Evolutionary conservation across 1,140 invertebrate species (phyloP).

Genomic region (Drosophila tristis): DNA sequence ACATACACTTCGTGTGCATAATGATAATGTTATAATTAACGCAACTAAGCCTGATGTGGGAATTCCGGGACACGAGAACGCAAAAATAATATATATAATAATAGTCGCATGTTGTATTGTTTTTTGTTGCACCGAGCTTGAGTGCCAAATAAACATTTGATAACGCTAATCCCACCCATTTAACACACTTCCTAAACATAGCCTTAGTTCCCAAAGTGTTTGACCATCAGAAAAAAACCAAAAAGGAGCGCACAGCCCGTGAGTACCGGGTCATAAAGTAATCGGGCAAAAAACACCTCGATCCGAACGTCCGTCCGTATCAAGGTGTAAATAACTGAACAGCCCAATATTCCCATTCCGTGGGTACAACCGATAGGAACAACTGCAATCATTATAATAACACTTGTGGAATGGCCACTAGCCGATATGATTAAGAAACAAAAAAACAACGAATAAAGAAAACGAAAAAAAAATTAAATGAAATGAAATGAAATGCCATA

Average conservation of each 20-base stretch:
- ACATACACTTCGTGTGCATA: too few species aligned
- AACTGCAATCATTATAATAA: conserved; percentile 57
- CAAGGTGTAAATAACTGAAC: conserved; percentile 62
- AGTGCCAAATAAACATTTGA: too few species aligned
- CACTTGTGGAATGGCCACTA: conserved; percentile 47
- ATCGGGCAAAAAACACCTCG: conserved; percentile 2
- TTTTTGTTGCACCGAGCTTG: too few species aligned
- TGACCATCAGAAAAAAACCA: conserved; percentile 19
- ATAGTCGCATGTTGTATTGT: too few species aligned
- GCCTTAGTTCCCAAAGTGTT: background rate
- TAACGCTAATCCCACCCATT: too few species aligned
- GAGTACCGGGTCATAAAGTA: conserved; percentile 18
- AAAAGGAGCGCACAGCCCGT: conserved; percentile 11
- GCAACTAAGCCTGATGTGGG: too few species aligned
- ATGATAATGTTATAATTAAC: too few species aligned
- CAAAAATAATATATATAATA: too few species aligned
- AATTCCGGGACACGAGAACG: too few species aligned
- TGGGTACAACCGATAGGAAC: conserved; percentile 19
- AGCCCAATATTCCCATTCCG: conserved; percentile 40
- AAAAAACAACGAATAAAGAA: conserved; percentile 19
- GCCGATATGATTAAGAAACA: conserved; percentile 58
- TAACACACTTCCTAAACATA: too few species aligned
- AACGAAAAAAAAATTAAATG: conserved; percentile 19
- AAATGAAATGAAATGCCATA: conserved; percentile 25
- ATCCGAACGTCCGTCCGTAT: conserved; percentile 42